Evolutionary conservation across 2,113 vertebrate genomes (phyloP).

Genomic region (Otus sunia): DNA sequence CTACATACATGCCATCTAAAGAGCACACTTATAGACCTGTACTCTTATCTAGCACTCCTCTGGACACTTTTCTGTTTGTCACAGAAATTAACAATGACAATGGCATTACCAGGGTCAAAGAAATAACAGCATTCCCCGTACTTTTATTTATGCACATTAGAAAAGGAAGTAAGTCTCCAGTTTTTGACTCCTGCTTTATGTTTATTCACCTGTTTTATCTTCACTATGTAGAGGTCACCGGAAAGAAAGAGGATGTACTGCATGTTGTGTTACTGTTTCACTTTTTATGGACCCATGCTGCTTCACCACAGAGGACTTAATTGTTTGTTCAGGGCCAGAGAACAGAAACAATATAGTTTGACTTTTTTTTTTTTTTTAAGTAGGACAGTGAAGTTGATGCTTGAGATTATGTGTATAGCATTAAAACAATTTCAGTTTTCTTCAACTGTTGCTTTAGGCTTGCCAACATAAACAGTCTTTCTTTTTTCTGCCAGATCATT

Average conservation of each 20-base stretch:
- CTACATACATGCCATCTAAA: not conserved
- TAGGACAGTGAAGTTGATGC: not conserved
- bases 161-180: not conserved
- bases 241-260: not conserved
- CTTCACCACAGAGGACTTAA: not conserved
- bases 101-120: not conserved
- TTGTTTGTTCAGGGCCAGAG: not conserved
- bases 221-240: not conserved
- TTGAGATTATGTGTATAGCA: not conserved
- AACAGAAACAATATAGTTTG: not conserved
- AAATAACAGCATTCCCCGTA: not conserved
- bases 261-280: not conserved
- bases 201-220: not conserved
- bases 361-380: not conserved
- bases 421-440: not conserved
- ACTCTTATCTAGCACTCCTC: not conserved
- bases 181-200: not conserved
- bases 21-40: not conserved
- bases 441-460: not conserved
- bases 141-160: not conserved
- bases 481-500: not conserved
- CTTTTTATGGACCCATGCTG: not conserved
- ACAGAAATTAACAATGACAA: not conserved
- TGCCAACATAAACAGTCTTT: not conserved
- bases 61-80: not conserved